These are phyloP conservation scores for Sphenopsis melanotis DNA, from an alignment of 2,797 vertebrate genomes.

Conservation along the genomic window DNA sequence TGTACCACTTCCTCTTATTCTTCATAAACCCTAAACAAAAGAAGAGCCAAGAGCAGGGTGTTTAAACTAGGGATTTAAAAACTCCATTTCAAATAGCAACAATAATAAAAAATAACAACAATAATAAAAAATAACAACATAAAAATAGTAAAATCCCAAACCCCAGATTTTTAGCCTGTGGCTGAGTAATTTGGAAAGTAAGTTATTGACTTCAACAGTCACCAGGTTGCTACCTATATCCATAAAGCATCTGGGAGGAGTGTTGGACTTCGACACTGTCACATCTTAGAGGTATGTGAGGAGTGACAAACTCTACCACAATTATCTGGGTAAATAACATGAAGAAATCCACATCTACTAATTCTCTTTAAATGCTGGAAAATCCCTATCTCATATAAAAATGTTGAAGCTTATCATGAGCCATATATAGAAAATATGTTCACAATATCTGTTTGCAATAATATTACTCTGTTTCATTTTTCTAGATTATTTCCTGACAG, in stretches of 20 bases:
- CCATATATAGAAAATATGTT: background rate
- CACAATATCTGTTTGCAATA: background rate
- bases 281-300: rapidly evolving
- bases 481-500: background rate
- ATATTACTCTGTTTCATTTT: background rate
- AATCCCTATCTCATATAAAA: background rate
- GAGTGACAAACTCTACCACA: rapidly evolving
- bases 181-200: background rate
- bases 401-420: background rate
- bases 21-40: constrained; percentile 77
- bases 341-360: background rate
- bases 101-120: background rate
- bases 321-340: background rate
- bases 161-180: background rate
- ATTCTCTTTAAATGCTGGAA: background rate
- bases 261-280: rapidly evolving
- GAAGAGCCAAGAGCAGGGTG: background rate
- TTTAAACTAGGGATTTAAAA: background rate
- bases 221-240: background rate
- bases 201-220: background rate
- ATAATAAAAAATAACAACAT: background rate
- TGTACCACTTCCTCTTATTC: constrained; percentile 57
- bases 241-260: background rate
- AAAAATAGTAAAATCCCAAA: background rate
- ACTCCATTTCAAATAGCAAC: background rate